A percentile compares a stretch with the other conserved stretches of the same genome.
phyloP scores from a whole-genome alignment of 2,113 vertebrate genomes.

The Anhinga rufa region DNA sequence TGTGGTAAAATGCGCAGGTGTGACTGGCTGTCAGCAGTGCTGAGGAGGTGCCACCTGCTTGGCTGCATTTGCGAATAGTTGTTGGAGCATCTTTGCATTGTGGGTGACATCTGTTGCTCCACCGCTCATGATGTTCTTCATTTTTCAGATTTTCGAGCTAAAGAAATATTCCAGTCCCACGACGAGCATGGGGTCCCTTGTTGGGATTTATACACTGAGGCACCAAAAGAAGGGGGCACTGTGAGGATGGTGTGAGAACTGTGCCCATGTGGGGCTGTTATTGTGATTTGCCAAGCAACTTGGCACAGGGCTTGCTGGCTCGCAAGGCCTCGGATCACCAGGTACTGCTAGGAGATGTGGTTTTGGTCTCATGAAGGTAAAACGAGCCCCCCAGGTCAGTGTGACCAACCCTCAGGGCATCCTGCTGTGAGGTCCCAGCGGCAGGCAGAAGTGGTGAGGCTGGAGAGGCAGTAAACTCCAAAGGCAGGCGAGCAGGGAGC shows the following conservation, averaged over 20 bases:
- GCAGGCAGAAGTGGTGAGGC: not conserved
- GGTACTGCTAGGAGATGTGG: not conserved
- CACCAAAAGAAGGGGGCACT: not conserved
- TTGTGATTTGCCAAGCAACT: not conserved
- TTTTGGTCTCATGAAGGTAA: not conserved
- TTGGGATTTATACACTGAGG: not conserved
- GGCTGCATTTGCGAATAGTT: not conserved
- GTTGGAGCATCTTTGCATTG: not conserved
- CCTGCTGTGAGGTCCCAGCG: not conserved
- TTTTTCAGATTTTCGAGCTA: not conserved
- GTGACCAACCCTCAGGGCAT: not conserved
- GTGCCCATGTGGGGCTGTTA: not conserved
- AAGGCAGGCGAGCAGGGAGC: not conserved
- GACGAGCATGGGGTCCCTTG: rapidly evolving
- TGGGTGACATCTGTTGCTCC: not conserved
- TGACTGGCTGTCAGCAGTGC: not conserved
- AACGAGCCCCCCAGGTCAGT: not conserved
- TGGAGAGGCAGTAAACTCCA: not conserved
- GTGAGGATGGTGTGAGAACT: not conserved
- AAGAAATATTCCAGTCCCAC: not conserved
- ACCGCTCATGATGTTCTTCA: not conserved
- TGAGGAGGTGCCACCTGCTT: rapidly evolving
- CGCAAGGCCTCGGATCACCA: rapidly evolving
- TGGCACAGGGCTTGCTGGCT: not conserved
- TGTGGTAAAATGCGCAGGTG: not conserved